Evolutionary conservation across 2,113 vertebrate species (phyloP), one percentile per base, ranked within the genome.

Genomic region (Patagioenas fasciata): DNA sequence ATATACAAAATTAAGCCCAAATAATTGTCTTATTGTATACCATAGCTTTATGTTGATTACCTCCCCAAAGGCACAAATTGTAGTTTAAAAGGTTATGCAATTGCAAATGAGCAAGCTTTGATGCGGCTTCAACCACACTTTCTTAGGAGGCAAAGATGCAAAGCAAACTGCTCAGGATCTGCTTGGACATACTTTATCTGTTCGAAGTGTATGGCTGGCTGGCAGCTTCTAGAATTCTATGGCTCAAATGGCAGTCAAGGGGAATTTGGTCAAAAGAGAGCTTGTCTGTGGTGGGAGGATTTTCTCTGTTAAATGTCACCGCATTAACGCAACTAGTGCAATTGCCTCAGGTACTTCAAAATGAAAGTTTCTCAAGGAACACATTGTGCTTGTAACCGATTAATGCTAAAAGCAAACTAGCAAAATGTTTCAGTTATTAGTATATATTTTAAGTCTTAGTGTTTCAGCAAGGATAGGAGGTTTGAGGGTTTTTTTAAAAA

Each of bases 81-180:
- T 47, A 32, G 11, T 88, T 92, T 44, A 44, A 80, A 94, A 83
- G n/a, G 20, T 73, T 73, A 62, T 47, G 31, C 44, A 73, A 9
- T 29, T 70, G n/a, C 40, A 93, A 85, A 54, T 82, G 24, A 48
- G 36, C 9, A 48, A 13, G 12, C 74, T 91, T 54, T 65, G 36
- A 1, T 61, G 57, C 0, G 12, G 34, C 14, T 65, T 82, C 19
- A 83, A 2, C 28, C 0, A 0, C 42, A 21, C 14, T 61, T 85
- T 67, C 15, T 36, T 28, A 48, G 10, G 57, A 82, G 62, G 65
- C 48, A 74, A 23, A 66, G 47, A 42, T 44, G 32, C n/a, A 74
- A 34, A 82, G 24, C 65, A 57, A 58, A 13, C 13, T 26, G 15
- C n/a, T 83, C 50, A 47, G 71, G 26, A 34, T 67, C 44, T 66